phyloP scores from a whole-genome alignment of 2,888 invertebrate genomes.

The Hedya salicella region DNA sequence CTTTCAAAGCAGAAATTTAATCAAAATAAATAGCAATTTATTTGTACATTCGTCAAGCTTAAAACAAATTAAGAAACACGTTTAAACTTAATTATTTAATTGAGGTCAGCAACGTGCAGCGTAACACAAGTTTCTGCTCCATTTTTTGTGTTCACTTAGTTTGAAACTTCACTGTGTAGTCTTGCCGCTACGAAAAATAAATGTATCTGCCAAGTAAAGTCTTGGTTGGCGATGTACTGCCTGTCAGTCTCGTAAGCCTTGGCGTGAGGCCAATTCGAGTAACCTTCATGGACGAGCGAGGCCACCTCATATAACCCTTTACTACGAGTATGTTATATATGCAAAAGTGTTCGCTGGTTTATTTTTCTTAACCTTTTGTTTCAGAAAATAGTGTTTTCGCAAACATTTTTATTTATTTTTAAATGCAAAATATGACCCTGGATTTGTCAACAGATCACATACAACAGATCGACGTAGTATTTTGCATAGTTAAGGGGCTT shows the following conservation, averaged over 20 bases:
- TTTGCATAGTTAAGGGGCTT: no score
- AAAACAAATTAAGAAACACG: background rate
- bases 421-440: no score
- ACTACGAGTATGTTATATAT: background rate
- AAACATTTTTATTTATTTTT: no score
- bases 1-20: no score
- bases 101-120: constrained; percentile 22
- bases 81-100: constrained; percentile 7
- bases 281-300: constrained; percentile 16
- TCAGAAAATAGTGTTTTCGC: no score
- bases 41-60: background rate
- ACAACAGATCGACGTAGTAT: no score
- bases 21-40: background rate
- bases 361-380: no score
- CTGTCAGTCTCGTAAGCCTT: constrained; percentile 35
- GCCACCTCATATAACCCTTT: constrained; percentile 8
- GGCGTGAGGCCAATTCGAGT: constrained; percentile 30
- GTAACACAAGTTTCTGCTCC: constrained; percentile 4
- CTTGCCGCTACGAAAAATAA: constrained; percentile 22
- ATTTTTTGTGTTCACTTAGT: constrained; percentile 15
- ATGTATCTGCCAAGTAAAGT: constrained; percentile 30
- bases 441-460: no score
- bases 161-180: constrained; percentile 16
- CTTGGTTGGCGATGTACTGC: constrained; percentile 28
- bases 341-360: no score